phyloP scores from a whole-genome alignment of 2,113 vertebrate genomes.

The Stegostoma tigrinum region DNA sequence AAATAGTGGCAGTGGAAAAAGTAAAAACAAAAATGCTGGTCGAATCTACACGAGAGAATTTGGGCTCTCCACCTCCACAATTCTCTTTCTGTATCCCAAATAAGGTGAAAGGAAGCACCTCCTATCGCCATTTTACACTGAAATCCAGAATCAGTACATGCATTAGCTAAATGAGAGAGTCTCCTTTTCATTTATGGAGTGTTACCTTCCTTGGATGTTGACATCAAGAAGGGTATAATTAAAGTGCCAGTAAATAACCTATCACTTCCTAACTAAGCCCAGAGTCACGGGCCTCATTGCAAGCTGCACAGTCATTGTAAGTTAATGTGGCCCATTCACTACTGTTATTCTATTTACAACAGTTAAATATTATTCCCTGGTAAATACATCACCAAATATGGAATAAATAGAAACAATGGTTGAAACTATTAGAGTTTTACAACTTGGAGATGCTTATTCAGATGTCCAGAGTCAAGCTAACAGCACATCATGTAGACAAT shows the following conservation, averaged over 20 bases:
- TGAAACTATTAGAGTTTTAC: neutral
- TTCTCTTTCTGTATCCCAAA: neutral
- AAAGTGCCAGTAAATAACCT: neutral
- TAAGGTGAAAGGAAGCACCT: neutral
- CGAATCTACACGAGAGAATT: neutral
- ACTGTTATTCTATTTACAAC: neutral
- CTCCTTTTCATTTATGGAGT: neutral
- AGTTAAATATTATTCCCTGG: conserved; percentile 1
- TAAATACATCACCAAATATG: neutral
- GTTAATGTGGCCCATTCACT: neutral
- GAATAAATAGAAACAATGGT: conserved; percentile 15
- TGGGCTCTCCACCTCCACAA: neutral
- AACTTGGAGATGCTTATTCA: conserved; percentile 5
- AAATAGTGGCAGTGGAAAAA: neutral
- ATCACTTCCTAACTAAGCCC: neutral
- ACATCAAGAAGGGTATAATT: neutral
- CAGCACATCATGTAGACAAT: neutral
- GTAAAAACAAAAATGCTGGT: neutral
- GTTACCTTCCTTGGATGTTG: neutral
- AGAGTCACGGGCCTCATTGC: neutral
- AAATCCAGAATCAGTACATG: neutral
- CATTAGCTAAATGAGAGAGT: neutral
- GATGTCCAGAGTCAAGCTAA: neutral
- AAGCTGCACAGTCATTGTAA: neutral
- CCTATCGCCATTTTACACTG: neutral